These are phyloP conservation scores for Diadophis punctatus DNA, from an alignment of 2,113 vertebrate species.

Conservation along the genomic window DNA sequence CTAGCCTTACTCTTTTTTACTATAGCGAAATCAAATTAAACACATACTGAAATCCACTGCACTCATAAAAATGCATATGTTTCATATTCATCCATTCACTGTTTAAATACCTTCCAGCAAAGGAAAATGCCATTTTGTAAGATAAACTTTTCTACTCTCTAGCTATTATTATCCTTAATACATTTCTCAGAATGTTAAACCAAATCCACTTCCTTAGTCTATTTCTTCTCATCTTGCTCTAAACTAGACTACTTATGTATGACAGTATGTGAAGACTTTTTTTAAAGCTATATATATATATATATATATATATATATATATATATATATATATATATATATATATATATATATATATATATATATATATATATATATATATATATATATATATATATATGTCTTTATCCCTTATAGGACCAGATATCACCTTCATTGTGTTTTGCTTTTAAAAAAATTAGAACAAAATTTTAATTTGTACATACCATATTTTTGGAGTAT, in stretches of 20 bases:
- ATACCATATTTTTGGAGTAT: too few relatives aligned
- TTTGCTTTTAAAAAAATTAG: not conserved
- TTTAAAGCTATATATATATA: not conserved
- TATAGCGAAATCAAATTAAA: not conserved
- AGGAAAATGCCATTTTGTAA: not conserved
- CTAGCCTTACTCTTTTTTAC: not conserved
- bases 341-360: not conserved
- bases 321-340: not conserved
- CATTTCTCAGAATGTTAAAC: not conserved
- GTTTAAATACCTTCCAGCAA: not conserved
- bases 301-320: not conserved
- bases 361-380: not conserved
- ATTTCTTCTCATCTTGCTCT: not conserved
- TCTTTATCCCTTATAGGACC: not conserved
- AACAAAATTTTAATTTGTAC: not conserved
- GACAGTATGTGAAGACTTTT: not conserved
- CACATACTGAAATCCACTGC: not conserved
- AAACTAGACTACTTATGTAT: not conserved
- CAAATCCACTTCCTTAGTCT: not conserved
- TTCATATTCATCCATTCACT: not conserved
- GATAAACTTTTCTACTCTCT: not conserved
- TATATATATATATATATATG: not conserved
- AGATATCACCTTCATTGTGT: not conserved
- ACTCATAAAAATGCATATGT: not conserved
- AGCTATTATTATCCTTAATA: not conserved